Evolutionary conservation across 2,113 vertebrate genomes (phyloP).

Genomic region (Vulpes vulpes): DNA sequence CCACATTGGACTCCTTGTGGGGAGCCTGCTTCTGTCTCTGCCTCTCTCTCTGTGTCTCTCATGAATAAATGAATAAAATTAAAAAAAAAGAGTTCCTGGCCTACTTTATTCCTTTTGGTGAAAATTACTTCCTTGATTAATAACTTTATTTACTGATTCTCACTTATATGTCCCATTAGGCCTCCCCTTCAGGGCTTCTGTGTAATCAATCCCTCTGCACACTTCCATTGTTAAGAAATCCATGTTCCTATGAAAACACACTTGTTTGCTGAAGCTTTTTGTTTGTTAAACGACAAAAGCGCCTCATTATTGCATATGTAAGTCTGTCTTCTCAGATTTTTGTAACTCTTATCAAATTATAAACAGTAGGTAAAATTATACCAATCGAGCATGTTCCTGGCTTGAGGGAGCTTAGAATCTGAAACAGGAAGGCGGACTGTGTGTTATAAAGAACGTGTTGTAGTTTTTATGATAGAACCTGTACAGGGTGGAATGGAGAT

Average conservation of each 20-base stretch:
- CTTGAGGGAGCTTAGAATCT: background rate
- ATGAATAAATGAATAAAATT: no score
- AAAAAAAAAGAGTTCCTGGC: background rate
- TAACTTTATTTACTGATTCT: background rate
- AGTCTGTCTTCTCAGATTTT: background rate
- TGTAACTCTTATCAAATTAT: background rate
- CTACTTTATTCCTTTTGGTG: background rate
- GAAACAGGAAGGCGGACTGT: background rate
- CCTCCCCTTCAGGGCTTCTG: background rate
- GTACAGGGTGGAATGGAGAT: background rate
- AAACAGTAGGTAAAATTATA: background rate
- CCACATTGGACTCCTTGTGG: no score
- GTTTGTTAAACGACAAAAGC: background rate
- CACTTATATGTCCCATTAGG: background rate
- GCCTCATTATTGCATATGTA: background rate
- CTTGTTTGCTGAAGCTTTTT: background rate
- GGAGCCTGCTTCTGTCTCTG: no score
- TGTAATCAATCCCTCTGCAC: background rate
- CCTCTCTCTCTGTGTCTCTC: no score
- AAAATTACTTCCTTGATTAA: background rate
- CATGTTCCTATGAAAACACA: background rate
- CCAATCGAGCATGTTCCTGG: background rate
- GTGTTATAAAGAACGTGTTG: background rate
- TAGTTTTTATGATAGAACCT: background rate
- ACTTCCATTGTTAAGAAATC: background rate